These are phyloP conservation scores for Phataginus tetradactyla DNA, from an alignment of 2,797 vertebrate genomes.

Conservation along the genomic window DNA sequence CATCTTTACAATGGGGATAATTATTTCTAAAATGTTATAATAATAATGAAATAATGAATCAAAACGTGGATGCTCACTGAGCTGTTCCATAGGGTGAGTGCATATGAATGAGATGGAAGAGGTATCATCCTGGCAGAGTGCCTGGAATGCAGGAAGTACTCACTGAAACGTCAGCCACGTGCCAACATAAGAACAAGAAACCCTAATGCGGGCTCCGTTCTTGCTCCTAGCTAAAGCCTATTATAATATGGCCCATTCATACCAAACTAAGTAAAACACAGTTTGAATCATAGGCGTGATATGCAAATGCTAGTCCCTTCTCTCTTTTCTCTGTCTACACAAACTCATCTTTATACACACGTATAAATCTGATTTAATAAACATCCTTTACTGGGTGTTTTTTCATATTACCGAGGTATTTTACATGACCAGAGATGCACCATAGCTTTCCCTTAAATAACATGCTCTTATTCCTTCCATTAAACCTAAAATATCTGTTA, in stretches of 20 bases:
- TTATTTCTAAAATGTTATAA: background rate
- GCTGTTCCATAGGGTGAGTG: background rate
- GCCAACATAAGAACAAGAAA: background rate
- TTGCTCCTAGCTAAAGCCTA: background rate
- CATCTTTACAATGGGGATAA: background rate
- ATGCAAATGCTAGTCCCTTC: background rate
- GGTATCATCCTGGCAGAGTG: no score
- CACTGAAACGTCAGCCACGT: background rate
- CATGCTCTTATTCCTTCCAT: background rate
- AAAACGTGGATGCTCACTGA: background rate
- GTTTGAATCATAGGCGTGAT: background rate
- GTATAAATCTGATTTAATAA: conserved; percentile 31
- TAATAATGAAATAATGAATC: background rate
- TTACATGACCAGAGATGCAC: background rate
- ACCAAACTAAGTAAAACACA: background rate
- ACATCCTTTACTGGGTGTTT: background rate
- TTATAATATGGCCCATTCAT: background rate
- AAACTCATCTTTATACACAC: background rate
- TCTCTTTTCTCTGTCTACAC: background rate
- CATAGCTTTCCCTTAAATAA: background rate
- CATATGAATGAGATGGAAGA: background rate
- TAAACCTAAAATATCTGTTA: background rate
- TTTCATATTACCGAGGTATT: background rate
- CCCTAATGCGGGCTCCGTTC: background rate
- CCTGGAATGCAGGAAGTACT: background rate